Conservation (phyloP, 2,888 invertebrate genomes). For the Junonia oenone region DNA sequence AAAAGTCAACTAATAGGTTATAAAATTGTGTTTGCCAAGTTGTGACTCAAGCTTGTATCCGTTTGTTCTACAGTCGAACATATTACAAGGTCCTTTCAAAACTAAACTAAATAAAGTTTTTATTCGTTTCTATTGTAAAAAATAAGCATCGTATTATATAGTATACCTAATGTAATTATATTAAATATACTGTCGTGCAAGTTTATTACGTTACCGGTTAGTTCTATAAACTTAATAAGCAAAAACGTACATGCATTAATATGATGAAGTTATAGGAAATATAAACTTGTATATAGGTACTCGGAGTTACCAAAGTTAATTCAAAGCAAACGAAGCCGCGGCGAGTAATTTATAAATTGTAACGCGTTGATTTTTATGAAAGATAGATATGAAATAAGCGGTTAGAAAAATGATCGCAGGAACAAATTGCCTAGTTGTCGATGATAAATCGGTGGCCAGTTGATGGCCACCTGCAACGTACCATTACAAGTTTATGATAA, state of each 20-base stretch:
- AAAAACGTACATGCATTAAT: too few relatives aligned
- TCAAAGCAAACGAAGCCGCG: neutral
- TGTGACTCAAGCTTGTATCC: conserved; percentile 11
- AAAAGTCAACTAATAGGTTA: neutral
- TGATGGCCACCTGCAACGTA: conserved; percentile 19
- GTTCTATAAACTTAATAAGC: too few relatives aligned
- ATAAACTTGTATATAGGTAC: too few relatives aligned
- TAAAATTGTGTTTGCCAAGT: conserved; percentile 5
- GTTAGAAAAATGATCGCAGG: conserved; percentile 9
- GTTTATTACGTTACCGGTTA: too few relatives aligned
- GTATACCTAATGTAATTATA: too few relatives aligned
- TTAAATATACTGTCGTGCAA: too few relatives aligned
- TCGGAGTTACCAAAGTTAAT: too few relatives aligned
- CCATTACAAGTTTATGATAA: conserved; percentile 12
- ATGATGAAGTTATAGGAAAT: too few relatives aligned
- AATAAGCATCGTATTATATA: too few relatives aligned
- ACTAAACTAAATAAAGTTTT: conserved; percentile 1
- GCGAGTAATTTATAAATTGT: neutral
- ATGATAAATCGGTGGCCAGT: conserved; percentile 9
- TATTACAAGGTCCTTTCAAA: conserved; percentile 5
- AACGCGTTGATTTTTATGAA: neutral
- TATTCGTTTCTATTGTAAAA: neutral
- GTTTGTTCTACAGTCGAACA: neutral
- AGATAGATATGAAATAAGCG: neutral
- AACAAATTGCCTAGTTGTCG: conserved; percentile 16